Evolutionary conservation across 2,113 vertebrate species (phyloP).

Genomic region (Scalopus aquaticus): DNA sequence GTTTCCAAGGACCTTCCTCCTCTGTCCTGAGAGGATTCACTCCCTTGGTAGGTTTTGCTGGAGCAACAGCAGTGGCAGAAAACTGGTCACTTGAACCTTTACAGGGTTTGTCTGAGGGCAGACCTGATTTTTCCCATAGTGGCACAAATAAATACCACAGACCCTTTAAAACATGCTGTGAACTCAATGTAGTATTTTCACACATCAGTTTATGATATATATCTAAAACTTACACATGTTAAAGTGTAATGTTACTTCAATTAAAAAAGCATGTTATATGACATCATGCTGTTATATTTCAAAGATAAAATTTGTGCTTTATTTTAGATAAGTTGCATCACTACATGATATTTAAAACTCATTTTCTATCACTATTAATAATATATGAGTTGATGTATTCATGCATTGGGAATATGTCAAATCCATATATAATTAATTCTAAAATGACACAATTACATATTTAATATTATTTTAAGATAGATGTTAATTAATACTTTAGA

Average conservation of each 20-base stretch:
- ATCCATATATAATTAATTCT: neutral
- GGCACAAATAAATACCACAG: neutral
- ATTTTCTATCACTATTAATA: neutral
- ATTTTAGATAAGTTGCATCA: neutral
- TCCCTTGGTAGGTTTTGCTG: neutral
- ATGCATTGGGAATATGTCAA: neutral
- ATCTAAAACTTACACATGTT: too few relatives aligned
- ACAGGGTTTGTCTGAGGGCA: too few relatives aligned
- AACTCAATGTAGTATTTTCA: neutral
- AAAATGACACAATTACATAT: neutral
- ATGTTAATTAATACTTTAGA: neutral
- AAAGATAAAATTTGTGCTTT: neutral
- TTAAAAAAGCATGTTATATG: neutral
- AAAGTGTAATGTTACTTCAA: too few relatives aligned
- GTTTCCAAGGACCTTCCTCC: neutral
- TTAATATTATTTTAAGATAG: neutral
- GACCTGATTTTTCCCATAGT: neutral
- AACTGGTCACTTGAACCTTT: neutral
- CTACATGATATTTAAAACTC: slow-evolving; percentile 6
- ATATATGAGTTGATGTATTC: neutral
- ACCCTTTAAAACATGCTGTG: neutral
- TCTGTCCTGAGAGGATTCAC: neutral
- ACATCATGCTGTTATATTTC: neutral
- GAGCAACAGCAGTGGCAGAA: neutral
- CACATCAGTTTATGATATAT: too few relatives aligned